These are phyloP conservation scores for Trichogramma evanescens DNA, from an alignment of 2,888 invertebrate species.

Conservation along the genomic window DNA sequence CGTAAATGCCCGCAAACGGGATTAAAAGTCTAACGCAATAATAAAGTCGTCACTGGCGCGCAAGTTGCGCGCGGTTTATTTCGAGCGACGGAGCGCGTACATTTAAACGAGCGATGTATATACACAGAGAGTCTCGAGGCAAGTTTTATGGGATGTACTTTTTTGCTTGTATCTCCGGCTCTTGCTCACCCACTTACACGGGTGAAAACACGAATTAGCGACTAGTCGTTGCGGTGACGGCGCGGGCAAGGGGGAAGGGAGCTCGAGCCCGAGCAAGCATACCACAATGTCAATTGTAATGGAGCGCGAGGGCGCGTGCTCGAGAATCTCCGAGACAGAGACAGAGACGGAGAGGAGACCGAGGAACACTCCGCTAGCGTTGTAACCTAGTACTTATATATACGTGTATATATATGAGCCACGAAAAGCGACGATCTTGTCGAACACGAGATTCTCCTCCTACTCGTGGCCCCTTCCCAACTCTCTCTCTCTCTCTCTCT, in stretches of 20 bases:
- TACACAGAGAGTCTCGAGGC: too few species aligned
- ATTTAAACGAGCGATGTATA: too few species aligned
- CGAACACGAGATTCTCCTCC: constrained; percentile 11
- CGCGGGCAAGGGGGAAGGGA: background rate
- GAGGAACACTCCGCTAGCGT: background rate
- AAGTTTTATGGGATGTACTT: too few species aligned
- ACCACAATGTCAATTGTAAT: constrained; percentile 15
- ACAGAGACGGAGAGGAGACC: background rate
- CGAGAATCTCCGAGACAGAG: background rate
- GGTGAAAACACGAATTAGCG: constrained; percentile 19
- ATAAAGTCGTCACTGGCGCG: too few species aligned
- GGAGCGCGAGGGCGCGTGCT: constrained; percentile 6
- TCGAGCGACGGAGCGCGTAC: too few species aligned
- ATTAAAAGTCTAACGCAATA: too few species aligned
- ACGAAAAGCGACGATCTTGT: constrained; percentile 21
- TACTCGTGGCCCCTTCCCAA: too few species aligned
- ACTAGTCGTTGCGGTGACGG: constrained; percentile 15
- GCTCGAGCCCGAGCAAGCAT: constrained; percentile 20
- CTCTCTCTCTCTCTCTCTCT: too few species aligned
- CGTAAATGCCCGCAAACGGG: too few species aligned
- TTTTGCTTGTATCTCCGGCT: background rate
- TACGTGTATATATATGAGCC: background rate
- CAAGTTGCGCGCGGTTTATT: too few species aligned
- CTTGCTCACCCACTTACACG: constrained; percentile 1
- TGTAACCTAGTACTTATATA: background rate